Evolutionary conservation across 2,888 invertebrate species (phyloP), one percentile per base, ranked within the genome.

Genomic region (Cosmopolites sordidus): DNA sequence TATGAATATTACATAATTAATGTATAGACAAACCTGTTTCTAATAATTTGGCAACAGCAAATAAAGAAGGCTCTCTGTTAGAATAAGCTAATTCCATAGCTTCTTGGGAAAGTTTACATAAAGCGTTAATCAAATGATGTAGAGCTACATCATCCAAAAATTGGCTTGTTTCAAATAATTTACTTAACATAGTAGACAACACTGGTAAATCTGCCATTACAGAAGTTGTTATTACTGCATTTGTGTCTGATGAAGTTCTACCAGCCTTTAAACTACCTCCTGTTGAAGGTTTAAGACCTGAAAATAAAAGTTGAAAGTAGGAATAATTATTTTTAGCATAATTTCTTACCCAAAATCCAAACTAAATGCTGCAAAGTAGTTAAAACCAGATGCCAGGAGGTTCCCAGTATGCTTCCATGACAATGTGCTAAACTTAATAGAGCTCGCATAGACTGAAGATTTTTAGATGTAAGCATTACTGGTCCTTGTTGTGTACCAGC

Each of bases 21-120:
- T 40, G n/a, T n/a, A n/a, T 16, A 40, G n/a, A 45, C 15, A 14
- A 37, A 0, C 95, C 96, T 0, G 95, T 96, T 77, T 99, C 98
- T n/a, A 98, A 78, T n/a, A 98, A 77, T 73, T 98, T 98, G 2
- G 97, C 96, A 2, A 98, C 94, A 2, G 97, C 96, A 75, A 98
- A 98, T 50, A 97, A 74, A 0, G 96, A 97, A 0, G 97, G 97
- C 69, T 98, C 97, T 71, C 94, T 81, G 73, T 96, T 97, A 8
- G 92, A 89, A 73, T 93, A 95, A 0, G 96, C 96, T 51, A 96
- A 76, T 67, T 97, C 96, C 94, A 97, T 95, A 16, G 96, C 93
- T 73, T 99, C 98, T 58, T 92, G 88, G 1, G 95, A 95, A 15
- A 98, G 78, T 74, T 96, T 95, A 69, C 96, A 96, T 1, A 99